phyloP scores from a whole-genome alignment of 2,113 vertebrate genomes.

The Barbus barbus region DNA sequence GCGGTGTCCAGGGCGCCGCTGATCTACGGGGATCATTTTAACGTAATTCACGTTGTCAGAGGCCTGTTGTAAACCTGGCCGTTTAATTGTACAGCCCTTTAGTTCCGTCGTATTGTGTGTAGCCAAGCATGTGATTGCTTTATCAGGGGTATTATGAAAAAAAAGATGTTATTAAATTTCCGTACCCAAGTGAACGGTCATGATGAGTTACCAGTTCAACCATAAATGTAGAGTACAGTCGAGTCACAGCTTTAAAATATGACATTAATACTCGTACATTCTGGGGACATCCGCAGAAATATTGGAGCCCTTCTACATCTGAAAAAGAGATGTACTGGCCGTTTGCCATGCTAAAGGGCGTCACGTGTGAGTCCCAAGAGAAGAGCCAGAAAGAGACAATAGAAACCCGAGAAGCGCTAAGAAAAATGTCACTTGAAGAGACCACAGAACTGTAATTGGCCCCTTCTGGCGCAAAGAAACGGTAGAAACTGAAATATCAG shows the following conservation, averaged over 20 bases:
- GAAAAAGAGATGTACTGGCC: constrained; percentile 30
- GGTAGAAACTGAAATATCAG: neutral
- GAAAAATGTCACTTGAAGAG: constrained; percentile 29
- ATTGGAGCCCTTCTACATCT: neutral
- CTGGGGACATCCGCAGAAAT: neutral
- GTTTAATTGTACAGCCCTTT: constrained; percentile 29
- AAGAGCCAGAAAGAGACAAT: constrained; percentile 29
- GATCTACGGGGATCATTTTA: constrained; percentile 33
- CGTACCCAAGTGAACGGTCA: constrained; percentile 5
- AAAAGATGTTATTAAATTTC: constrained; percentile 35
- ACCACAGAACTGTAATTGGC: neutral
- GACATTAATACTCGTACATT: neutral
- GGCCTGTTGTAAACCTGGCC: constrained; percentile 27
- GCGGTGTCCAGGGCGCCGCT: neutral
- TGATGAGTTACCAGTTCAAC: constrained; percentile 11
- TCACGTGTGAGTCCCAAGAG: constrained; percentile 15
- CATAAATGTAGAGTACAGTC: neutral
- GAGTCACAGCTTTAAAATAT: neutral
- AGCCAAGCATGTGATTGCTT: constrained; percentile 38
- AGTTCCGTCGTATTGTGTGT: constrained; percentile 15
- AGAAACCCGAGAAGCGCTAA: constrained; percentile 10
- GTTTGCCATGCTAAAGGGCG: constrained; percentile 13
- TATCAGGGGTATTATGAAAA: constrained; percentile 3
- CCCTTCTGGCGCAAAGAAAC: constrained; percentile 9
- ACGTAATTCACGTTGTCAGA: constrained; percentile 19